A percentile compares a stretch with the other conserved stretches of the same genome.
phyloP scores from a whole-genome alignment of 2,113 vertebrate species.

The Petromus typicus region DNA sequence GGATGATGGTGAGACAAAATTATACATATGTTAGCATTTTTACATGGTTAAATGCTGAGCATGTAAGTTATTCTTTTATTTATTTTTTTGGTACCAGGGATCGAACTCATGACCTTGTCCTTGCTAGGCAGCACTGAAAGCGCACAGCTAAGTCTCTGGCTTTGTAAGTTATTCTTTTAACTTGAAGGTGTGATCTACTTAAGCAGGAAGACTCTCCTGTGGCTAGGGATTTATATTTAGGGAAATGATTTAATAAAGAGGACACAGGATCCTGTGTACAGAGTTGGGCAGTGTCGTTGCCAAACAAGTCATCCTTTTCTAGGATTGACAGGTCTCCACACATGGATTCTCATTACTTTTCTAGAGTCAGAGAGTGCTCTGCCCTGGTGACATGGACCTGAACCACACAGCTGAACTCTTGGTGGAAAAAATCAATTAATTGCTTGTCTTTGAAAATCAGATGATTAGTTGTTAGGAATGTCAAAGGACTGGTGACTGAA shows the following conservation, averaged over 20 bases:
- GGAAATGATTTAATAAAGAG: constrained; percentile 46
- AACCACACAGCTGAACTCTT: neutral
- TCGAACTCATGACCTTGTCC: too few species aligned
- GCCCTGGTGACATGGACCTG: neutral
- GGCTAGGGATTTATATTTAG: constrained; percentile 51
- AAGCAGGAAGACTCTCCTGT: constrained; percentile 64
- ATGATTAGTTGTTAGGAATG: neutral
- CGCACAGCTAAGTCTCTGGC: too few species aligned
- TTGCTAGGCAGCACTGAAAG: too few species aligned
- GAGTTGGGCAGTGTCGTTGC: constrained; percentile 55
- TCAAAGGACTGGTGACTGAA: neutral
- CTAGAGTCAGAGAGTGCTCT: neutral
- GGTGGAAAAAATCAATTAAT: constrained; percentile 22
- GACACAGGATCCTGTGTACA: neutral
- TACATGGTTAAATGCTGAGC: neutral
- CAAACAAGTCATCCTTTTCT: constrained; percentile 69
- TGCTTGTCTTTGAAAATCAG: neutral
- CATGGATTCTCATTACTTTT: neutral
- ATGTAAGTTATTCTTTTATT: constrained; percentile 54
- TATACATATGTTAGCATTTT: constrained; percentile 61
- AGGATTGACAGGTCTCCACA: neutral
- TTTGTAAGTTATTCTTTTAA: constrained; percentile 62
- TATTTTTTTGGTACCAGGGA: too few species aligned
- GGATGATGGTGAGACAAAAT: constrained; percentile 59
- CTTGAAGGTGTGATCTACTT: constrained; percentile 15